phyloP scores from a whole-genome alignment of 2,797 vertebrate genomes.

The Pteronotus mesoamericanus region DNA sequence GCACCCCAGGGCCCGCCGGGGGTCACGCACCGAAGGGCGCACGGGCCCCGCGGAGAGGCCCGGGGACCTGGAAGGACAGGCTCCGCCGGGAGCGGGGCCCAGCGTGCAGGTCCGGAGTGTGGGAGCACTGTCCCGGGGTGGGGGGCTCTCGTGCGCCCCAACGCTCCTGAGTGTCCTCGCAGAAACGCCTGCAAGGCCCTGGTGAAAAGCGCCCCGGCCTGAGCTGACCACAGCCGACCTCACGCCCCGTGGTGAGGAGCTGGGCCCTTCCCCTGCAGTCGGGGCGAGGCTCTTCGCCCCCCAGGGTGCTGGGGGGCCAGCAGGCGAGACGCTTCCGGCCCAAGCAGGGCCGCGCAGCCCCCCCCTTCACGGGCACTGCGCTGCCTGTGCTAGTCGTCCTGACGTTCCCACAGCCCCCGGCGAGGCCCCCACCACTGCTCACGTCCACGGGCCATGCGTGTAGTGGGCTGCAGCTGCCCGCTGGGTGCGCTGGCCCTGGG shows the following conservation, averaged over 20 bases:
- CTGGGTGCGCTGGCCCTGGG: too few relatives aligned
- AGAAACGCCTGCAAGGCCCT: not conserved
- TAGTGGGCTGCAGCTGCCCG: too few relatives aligned
- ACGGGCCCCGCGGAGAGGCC: not conserved
- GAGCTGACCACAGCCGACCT: not conserved
- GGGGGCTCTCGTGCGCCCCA: not conserved
- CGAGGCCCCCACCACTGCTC: too few relatives aligned
- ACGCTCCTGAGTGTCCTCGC: not conserved
- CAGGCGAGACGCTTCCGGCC: too few relatives aligned
- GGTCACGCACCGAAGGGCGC: not conserved
- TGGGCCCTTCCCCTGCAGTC: not conserved
- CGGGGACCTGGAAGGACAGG: not conserved
- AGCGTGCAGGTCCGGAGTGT: not conserved
- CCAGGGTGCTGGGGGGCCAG: too few relatives aligned
- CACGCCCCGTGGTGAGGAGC: accelerated
- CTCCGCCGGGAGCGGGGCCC: too few relatives aligned
- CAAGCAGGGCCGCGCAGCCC: too few relatives aligned
- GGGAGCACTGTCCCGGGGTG: too few relatives aligned
- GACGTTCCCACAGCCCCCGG: too few relatives aligned
- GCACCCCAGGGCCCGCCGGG: not conserved
- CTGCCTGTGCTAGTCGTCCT: too few relatives aligned
- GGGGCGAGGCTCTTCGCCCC: not conserved
- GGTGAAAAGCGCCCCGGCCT: not conserved
- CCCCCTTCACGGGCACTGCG: too few relatives aligned
- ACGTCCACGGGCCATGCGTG: too few relatives aligned